Conservation (phyloP, 2,113 vertebrate species). For the Eulemur rufifrons region DNA sequence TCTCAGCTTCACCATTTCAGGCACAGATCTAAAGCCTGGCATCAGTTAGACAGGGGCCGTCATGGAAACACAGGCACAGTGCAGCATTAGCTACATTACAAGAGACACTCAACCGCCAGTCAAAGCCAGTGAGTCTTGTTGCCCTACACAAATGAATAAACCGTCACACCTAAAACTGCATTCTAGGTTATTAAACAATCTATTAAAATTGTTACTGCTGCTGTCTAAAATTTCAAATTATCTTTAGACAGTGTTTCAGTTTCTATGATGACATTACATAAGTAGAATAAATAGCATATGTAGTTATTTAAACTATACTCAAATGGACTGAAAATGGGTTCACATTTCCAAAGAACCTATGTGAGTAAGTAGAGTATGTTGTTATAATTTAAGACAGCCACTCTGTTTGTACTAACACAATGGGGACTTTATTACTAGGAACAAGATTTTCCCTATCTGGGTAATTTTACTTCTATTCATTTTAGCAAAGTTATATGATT, state of each 20-base stretch:
- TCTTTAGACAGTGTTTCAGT: background rate
- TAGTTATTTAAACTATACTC: conserved; percentile 33
- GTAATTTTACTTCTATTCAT: conserved; percentile 60
- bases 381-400: conserved; percentile 35
- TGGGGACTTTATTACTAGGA: conserved; percentile 39
- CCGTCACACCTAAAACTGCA: background rate
- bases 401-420: conserved; percentile 13
- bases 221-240: background rate
- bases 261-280: background rate
- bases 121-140: background rate
- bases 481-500: conserved; percentile 50
- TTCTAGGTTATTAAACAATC: background rate
- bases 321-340: background rate
- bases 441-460: background rate
- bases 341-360: background rate
- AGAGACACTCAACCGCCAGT: background rate
- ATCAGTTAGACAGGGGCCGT: background rate
- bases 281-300: background rate
- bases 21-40: background rate
- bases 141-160: background rate
- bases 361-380: background rate
- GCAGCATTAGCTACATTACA: too few species aligned
- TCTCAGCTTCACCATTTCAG: background rate
- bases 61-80: background rate
- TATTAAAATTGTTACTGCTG: background rate